Evolutionary conservation across 2,113 vertebrate genomes (phyloP), one percentile per base, ranked within the genome.

Genomic region (Rana temporaria): DNA sequence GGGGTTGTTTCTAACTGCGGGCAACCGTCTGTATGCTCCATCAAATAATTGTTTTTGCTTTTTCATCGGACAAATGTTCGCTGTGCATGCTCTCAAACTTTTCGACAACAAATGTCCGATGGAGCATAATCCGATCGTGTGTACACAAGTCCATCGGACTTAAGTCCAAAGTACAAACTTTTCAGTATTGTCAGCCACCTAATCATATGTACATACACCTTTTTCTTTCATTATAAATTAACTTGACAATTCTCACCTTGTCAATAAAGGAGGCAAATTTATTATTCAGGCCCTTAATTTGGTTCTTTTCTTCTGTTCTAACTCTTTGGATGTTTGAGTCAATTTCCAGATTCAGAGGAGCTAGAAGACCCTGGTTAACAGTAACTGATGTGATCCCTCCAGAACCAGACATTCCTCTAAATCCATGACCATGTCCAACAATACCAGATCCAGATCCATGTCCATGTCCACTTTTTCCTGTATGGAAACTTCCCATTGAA

Each of bases 281-380:
- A 86, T 95, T 92, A 92, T 99, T 99, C 74, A 99, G 95, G 9
- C 88, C 89, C 92, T 97, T 99, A 90, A 99, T 98, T 88, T 99
- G 96, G 1, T 99, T 96, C 86, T 95, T 95, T 89, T 99, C 97
- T 30, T 98, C 95, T 38, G 91, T 93, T 59, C 96, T 94, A 85
- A 98, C 92, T 17, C 83, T 87, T 19, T 98, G 96, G 89, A 99
- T 96, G 84, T 24, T 89, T 1, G 95, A 95, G 85, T 98, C 97
- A 66, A 98, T 94, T 67, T 93, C 94, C 88, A 98, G 85, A 38
- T 94, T 95, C 84, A 98, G 86, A 0, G 96, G 97, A 15, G 94
- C 81, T 86, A 98, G 88, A 6, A 98, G 96, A 79, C 93, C 96
- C 86, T 93, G 89, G 91, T 97, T 98, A 84, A 96, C 67, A 0